Base-by-base conservation (phyloP, 2,888 invertebrate species). In the Julus scandinavius region DNA sequence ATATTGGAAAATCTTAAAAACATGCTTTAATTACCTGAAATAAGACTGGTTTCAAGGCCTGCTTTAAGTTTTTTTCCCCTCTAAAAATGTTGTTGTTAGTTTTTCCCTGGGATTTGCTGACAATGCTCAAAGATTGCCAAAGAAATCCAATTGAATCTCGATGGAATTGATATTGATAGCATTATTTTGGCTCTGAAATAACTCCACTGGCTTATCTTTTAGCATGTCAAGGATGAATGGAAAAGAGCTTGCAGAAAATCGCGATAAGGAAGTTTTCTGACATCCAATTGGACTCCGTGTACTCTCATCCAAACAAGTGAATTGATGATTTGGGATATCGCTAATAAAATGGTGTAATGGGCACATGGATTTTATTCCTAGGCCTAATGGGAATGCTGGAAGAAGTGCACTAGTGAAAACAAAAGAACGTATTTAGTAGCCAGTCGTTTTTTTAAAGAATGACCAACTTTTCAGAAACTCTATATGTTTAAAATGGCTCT, bases 111-210 rank as follows among this genome's bases (percentile, higher is more conserved):
- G 72, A 72, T 72, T 72, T 72, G 72, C 72, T 72, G 72, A 72
- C 72, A 72, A 20, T 72, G 72, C 72, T 20, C n/a, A 72, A 54
- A 54, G 54, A 54, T 54, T 54, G 40, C 83, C 83, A 83, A 83
- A 85, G 85, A 85, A 85, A 85, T 85, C 85, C 85, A 45, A 85
- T 85, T 85, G 85, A 85, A 85, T 85, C 85, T 41, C 85, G 49
- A 85, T 85, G 85, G 85, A 85, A 85, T 85, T 85, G 45, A 85
- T 72, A 72, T 72, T 72, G 72, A 72, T 72, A 72, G 20, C 72
- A 72, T 72, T 72, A 72, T 72, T 72, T n/a, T 85, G 85, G 85
- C 41, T 84, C 72, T 20, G 85, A 85, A 40, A 85, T 85, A 85
- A 41, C 85, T 45, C 41, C 49, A 7, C 85, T 45, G 85, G 45